These are phyloP conservation scores for Napeogenes sylphis DNA, from an alignment of 2,888 invertebrate genomes.

Conservation along the genomic window DNA sequence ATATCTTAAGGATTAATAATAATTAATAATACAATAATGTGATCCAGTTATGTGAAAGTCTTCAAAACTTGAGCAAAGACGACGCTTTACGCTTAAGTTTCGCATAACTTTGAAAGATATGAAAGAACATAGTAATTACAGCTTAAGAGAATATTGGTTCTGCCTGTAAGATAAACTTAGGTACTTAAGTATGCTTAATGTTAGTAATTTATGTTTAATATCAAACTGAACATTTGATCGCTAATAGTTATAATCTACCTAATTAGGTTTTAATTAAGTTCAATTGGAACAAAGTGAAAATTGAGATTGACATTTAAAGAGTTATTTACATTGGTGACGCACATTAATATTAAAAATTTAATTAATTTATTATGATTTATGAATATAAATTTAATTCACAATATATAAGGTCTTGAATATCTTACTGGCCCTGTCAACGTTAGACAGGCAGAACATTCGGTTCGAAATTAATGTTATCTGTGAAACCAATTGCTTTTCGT, in stretches of 20 bases:
- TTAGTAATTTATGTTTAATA: slow-evolving; percentile 7
- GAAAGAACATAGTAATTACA: slow-evolving; percentile 19
- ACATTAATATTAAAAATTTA: background rate
- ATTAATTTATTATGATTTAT: background rate
- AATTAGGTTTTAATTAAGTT: too few species aligned
- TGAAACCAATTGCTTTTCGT: slow-evolving; percentile 26
- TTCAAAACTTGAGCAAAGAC: slow-evolving; percentile 20
- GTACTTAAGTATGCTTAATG: background rate
- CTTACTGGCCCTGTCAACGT: slow-evolving; percentile 3
- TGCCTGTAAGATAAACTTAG: slow-evolving; percentile 14
- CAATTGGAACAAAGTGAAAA: slow-evolving; percentile 3
- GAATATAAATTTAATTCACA: background rate
- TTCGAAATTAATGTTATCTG: slow-evolving; percentile 25
- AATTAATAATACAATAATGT: slow-evolving; percentile 23
- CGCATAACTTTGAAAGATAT: slow-evolving; percentile 26
- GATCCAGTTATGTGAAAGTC: slow-evolving; percentile 20
- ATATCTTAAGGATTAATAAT: slow-evolving; percentile 15
- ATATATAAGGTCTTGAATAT: background rate
- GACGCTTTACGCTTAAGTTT: slow-evolving; percentile 19
- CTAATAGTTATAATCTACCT: slow-evolving; percentile 5
- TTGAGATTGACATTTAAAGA: background rate
- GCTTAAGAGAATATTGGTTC: slow-evolving; percentile 17
- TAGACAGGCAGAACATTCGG: slow-evolving; percentile 18
- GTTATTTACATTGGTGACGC: too few species aligned
- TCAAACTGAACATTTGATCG: slow-evolving; percentile 3